phyloP scores from a whole-genome alignment of 2,888 invertebrate species.

The Pteria penguin region DNA sequence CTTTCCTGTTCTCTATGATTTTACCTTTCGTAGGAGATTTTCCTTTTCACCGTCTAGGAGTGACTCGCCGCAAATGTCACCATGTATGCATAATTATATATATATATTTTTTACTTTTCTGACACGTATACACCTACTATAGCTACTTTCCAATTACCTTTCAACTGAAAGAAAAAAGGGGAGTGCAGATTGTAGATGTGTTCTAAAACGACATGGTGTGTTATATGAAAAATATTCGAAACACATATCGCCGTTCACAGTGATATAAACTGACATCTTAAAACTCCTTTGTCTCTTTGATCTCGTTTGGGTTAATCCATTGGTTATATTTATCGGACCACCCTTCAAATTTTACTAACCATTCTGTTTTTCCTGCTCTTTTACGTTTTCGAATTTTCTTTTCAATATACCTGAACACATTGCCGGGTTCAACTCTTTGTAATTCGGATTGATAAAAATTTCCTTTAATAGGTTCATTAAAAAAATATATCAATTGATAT shows the following conservation, averaged over 20 bases:
- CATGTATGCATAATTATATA: neutral
- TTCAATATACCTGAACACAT: neutral
- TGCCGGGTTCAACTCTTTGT: too few species aligned
- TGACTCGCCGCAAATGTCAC: too few species aligned
- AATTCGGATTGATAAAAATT: too few species aligned
- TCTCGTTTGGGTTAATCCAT: neutral
- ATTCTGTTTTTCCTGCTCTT: neutral
- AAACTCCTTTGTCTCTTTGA: neutral
- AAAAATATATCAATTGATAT: neutral
- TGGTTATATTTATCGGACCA: too few species aligned
- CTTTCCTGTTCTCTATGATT: neutral
- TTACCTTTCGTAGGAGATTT: neutral
- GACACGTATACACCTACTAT: neutral
- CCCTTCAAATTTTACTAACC: too few species aligned
- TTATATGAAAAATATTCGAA: neutral
- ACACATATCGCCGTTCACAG: too few species aligned
- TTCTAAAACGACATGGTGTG: neutral
- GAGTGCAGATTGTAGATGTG: neutral
- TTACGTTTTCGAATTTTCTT: neutral
- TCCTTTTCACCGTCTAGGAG: neutral
- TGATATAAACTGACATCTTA: neutral
- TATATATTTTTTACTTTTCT: neutral
- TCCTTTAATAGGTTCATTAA: too few species aligned
- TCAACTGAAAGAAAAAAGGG: too few species aligned
- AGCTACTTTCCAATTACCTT: neutral